Evolutionary conservation across 1,140 invertebrate species (phyloP).

Genomic region (Drosophila arizonae): DNA sequence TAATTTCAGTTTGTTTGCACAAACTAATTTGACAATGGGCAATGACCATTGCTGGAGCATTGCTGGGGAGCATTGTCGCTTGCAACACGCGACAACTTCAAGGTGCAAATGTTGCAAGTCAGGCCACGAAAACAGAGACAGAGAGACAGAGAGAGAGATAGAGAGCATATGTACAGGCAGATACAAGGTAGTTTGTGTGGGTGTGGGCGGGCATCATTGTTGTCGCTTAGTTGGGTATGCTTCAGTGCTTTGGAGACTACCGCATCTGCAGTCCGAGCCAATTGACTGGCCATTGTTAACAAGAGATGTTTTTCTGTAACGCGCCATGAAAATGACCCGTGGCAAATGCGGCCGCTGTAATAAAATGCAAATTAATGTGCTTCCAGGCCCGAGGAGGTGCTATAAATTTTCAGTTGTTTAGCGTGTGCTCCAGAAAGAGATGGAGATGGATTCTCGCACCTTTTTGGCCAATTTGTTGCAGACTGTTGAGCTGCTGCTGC

Average conservation of each 20-base stretch:
- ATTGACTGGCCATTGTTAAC: constrained; percentile 76
- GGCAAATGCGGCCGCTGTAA: constrained; percentile 71
- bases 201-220: constrained; percentile 60
- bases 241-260: constrained; percentile 54
- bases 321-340: constrained; percentile 75
- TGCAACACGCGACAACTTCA: constrained; percentile 60
- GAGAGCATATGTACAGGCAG: constrained; percentile 7
- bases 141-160: neutral
- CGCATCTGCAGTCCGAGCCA: constrained; percentile 56
- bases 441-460: constrained; percentile 68
- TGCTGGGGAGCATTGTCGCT: constrained; percentile 31
- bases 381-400: constrained; percentile 32
- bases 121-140: neutral
- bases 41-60: constrained; percentile 20
- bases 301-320: constrained; percentile 55
- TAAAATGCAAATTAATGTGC: constrained; percentile 79
- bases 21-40: constrained; percentile 73
- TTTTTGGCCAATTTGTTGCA: constrained; percentile 68
- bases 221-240: constrained; percentile 76
- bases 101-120: constrained; percentile 69
- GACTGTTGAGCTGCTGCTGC: constrained; percentile 26
- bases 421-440: constrained; percentile 1
- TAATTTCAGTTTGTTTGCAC: constrained; percentile 72
- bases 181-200: constrained; percentile 20
- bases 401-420: constrained; percentile 44